Conservation (phyloP, 2,888 invertebrate genomes). For the Eupeodes latifasciatus region DNA sequence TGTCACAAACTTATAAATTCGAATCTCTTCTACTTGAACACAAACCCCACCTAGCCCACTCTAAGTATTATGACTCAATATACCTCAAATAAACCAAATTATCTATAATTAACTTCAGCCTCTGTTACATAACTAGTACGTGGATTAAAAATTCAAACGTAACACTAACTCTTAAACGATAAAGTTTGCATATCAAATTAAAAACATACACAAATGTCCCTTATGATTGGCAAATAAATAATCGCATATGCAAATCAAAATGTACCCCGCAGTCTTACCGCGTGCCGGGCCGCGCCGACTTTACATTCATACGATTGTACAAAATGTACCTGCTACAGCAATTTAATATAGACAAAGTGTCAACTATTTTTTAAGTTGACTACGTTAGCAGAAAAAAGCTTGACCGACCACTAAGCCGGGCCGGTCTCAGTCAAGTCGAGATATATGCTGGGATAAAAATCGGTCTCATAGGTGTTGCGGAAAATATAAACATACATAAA, state of each 20-base stretch:
- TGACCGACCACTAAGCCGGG: background rate
- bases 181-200: constrained; percentile 24
- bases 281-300: background rate
- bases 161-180: background rate
- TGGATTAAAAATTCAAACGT: background rate
- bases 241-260: constrained; percentile 52
- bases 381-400: constrained; percentile 13
- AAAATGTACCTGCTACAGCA: background rate
- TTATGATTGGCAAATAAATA: constrained; percentile 55
- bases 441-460: constrained; percentile 16
- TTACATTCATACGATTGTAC: background rate
- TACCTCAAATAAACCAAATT: too few relatives aligned
- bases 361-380: constrained; percentile 47
- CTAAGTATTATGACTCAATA: too few relatives aligned
- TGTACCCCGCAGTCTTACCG: background rate
- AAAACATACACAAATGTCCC: constrained; percentile 25
- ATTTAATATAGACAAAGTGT: constrained; percentile 39
- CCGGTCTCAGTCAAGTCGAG: background rate
- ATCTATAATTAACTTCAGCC: too few relatives aligned
- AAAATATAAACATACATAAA: background rate
- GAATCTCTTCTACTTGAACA: too few relatives aligned
- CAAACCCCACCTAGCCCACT: too few relatives aligned
- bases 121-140: too few relatives aligned
- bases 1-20: too few relatives aligned
- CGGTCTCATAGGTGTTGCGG: background rate